Percentiles rank a stretch among this genome's conserved stretches.
Evolutionary conservation across 2,888 invertebrate genomes (phyloP).

Genomic region (Cyrtodaria siliqua): DNA sequence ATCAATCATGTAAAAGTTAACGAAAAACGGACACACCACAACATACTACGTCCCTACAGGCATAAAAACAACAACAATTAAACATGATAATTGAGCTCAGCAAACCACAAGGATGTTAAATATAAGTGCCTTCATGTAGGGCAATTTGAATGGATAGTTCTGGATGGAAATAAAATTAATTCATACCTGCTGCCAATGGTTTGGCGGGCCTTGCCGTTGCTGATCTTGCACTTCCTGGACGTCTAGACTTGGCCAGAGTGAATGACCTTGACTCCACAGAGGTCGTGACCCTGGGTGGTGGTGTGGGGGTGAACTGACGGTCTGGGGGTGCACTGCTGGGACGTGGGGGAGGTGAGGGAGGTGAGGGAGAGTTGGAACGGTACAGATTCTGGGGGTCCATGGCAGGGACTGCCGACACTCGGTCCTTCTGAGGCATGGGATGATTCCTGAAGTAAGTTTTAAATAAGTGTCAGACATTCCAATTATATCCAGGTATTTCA

Average conservation of each 20-base stretch:
- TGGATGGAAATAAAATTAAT: no score
- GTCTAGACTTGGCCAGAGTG: constrained; percentile 27
- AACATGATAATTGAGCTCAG: no score
- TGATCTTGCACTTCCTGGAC: constrained; percentile 23
- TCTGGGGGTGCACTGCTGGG: constrained; percentile 65
- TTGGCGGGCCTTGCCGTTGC: constrained; percentile 27
- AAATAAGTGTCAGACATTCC: no score
- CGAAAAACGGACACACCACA: no score
- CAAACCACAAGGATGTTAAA: no score
- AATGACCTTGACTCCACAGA: constrained; percentile 54
- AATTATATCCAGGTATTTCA: no score
- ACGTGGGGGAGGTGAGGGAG: constrained; percentile 64
- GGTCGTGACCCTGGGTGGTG: constrained; percentile 49
- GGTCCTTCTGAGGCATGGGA: constrained; percentile 65
- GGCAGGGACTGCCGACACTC: constrained; percentile 72
- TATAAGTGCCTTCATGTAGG: no score
- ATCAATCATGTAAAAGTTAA: no score
- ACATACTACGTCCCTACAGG: no score
- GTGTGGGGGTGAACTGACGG: constrained; percentile 42
- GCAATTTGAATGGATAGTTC: no score
- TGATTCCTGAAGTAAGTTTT: constrained; percentile 74
- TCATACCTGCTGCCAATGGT: constrained; percentile 60
- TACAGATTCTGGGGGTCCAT: constrained; percentile 73
- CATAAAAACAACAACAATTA: no score
- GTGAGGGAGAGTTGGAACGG: constrained; percentile 61